These are phyloP conservation scores for Caerostris darwini DNA, from an alignment of 1,140 invertebrate species.

Conservation along the genomic window DNA sequence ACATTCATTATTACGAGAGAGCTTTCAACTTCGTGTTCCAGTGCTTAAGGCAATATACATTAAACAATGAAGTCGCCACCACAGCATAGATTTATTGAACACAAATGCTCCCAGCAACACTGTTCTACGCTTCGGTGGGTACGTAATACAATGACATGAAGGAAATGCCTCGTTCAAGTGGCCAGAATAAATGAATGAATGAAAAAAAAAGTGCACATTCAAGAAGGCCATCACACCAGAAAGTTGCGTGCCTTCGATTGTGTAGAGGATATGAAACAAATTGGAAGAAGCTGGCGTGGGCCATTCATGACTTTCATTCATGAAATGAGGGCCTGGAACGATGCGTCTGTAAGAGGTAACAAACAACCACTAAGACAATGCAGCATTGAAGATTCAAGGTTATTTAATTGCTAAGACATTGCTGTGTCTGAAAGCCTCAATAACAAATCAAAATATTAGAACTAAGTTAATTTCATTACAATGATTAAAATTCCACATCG, in stretches of 20 bases:
- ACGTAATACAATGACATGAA: neutral
- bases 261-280: slow-evolving; percentile 1
- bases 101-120: neutral
- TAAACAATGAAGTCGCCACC: neutral
- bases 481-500: too few relatives aligned
- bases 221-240: slow-evolving; percentile 5
- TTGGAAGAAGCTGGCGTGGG: neutral
- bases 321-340: neutral
- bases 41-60: neutral
- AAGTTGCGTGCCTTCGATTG: slow-evolving; percentile 46
- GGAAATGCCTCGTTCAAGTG: slow-evolving; percentile 26
- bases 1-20: neutral
- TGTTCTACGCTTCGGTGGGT: neutral
- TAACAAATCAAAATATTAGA: too few relatives aligned
- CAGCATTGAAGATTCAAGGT: neutral
- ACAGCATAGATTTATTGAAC: neutral
- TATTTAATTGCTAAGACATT: too few relatives aligned
- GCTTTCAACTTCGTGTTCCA: neutral
- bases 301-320: slow-evolving; percentile 59
- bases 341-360: neutral
- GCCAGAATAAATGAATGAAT: neutral
- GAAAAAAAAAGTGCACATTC: neutral
- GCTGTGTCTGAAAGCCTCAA: too few relatives aligned
- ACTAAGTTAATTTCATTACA: too few relatives aligned
- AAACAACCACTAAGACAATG: neutral